Conservation (phyloP, 1,140 invertebrate genomes). For the Daktulosphaira vitifoliae region DNA sequence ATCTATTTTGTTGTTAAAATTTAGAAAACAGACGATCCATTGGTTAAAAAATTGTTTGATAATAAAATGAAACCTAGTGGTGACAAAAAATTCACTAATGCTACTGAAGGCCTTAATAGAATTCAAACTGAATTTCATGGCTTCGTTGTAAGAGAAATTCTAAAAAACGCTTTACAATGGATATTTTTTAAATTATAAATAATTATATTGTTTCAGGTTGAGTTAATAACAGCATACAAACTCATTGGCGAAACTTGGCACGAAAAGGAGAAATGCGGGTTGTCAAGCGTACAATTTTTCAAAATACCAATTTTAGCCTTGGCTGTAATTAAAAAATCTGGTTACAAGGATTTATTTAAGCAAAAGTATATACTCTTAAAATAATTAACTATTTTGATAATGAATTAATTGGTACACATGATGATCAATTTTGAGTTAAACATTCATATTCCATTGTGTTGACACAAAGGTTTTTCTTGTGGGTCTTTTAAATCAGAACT, state of each 20-base stretch:
- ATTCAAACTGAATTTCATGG: constrained; percentile 20
- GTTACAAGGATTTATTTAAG: constrained; percentile 49
- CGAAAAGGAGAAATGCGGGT: constrained; percentile 52
- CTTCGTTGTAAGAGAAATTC: neutral
- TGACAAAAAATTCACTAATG: neutral
- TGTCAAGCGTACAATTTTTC: constrained; percentile 50
- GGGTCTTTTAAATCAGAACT: too few relatives aligned
- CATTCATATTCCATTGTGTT: too few relatives aligned
- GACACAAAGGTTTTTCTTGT: too few relatives aligned
- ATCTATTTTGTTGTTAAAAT: too few relatives aligned
- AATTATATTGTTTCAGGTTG: constrained; percentile 43
- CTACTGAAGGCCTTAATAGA: neutral
- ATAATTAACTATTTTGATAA: too few relatives aligned
- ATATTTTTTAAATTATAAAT: too few relatives aligned
- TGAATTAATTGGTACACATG: too few relatives aligned
- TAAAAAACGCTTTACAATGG: too few relatives aligned
- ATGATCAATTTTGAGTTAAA: too few relatives aligned
- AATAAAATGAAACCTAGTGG: neutral
- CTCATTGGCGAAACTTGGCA: constrained; percentile 50
- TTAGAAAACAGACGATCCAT: neutral
- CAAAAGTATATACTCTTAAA: constrained; percentile 44
- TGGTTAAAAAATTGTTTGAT: neutral
- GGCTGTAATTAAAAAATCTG: constrained; percentile 48
- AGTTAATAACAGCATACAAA: constrained; percentile 48
- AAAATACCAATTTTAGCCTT: constrained; percentile 47